Evolutionary conservation across 2,113 vertebrate species (phyloP), one percentile per base, ranked within the genome.

Genomic region (Kobus ellipsiprymnus): DNA sequence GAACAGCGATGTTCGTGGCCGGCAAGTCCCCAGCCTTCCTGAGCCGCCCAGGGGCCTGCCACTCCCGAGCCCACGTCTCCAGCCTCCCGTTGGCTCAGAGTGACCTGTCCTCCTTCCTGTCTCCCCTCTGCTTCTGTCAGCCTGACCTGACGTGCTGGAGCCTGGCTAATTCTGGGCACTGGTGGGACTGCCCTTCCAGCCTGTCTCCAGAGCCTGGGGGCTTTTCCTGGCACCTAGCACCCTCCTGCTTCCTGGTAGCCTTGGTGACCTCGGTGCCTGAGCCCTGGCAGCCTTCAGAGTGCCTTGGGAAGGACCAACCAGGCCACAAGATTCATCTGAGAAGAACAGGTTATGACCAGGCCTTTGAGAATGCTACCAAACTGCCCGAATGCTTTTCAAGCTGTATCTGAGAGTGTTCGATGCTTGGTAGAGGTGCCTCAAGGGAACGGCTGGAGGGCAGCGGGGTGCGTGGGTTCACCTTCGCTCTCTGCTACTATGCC

Each of bases 401-500:
- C 55, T 17, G 11, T 83, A 27, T 30, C 44, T 89, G 25, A 8
- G 64, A 44, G 64, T 40, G 29, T 12, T 8, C 25, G 62, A 2
- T 10, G 48, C 14, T 86, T 50, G 50, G 54, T 27, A 9, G 29
- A 11, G 15, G 19, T 17, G 10, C 36, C 80, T 57, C 67, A 21
- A 14, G 55, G 55, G 55, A 40, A 57, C 9, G 62, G 21, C 5
- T 5, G 5, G 25, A 29, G 29, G n/a, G 14, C 25, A 19, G 78
- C 0, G 1, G 23, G 7, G 33, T 17, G 7, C 0, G 7, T 30
- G 16, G 3, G 7, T 5, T 59, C 54, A 11, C 74, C 46, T 14
- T 6, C 12, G 3, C 7, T 40, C 8, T 8, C 59, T 1, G 2
- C 19, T 3, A 3, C 44, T 14, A 13, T 0, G n/a, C 4, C 25